A percentile compares a stretch with the other conserved stretches of the same genome.
phyloP scores from a whole-genome alignment of 1,140 invertebrate genomes.

The Lepidotrigona ventralis region DNA sequence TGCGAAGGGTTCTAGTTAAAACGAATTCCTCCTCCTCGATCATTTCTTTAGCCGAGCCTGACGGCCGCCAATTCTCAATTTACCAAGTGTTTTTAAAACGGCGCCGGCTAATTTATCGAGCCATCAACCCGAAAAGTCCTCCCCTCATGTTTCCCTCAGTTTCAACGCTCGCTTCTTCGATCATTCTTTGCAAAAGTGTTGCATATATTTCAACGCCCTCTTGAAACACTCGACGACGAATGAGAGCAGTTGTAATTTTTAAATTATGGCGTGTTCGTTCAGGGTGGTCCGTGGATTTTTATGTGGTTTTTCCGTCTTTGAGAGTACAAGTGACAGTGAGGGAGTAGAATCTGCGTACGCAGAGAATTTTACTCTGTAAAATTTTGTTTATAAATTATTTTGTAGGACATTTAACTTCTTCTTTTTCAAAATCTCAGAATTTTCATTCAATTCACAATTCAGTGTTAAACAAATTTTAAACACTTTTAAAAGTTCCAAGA shows the following conservation, averaged over 20 bases:
- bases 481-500: too few species aligned
- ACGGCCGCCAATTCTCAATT: background rate
- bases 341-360: too few species aligned
- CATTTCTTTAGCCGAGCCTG: constrained; percentile 1
- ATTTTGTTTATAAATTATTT: too few species aligned
- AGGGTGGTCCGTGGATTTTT: background rate
- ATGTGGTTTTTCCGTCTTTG: too few species aligned
- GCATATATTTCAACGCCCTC: background rate
- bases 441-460: too few species aligned
- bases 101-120: background rate
- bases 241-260: background rate
- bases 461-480: too few species aligned
- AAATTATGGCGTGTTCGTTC: background rate
- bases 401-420: too few species aligned
- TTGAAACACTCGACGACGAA: background rate
- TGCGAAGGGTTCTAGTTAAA: background rate
- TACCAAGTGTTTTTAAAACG: constrained; percentile 14
- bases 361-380: too few species aligned
- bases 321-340: too few species aligned
- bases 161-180: background rate
- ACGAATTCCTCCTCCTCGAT: constrained; percentile 10
- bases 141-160: background rate
- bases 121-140: background rate
- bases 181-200: background rate
- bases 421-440: too few species aligned